Conservation (phyloP, 1,140 invertebrate species). For the Forficula auricularia region DNA sequence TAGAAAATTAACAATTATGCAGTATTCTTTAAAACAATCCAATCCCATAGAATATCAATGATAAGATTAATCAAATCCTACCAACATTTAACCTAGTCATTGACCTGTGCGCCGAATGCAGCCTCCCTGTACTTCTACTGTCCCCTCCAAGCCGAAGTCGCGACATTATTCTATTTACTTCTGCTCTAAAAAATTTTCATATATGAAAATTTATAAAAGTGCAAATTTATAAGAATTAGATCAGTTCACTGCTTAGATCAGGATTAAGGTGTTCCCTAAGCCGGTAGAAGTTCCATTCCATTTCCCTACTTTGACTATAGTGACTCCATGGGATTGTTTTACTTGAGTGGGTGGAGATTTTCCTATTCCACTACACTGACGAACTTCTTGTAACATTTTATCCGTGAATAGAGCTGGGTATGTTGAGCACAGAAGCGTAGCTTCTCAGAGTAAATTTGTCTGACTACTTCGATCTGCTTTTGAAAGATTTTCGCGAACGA, state of each 20-base stretch:
- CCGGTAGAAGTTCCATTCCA: neutral
- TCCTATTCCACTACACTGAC: constrained; percentile 36
- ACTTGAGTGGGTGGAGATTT: constrained; percentile 25
- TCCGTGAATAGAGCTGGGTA: constrained; percentile 60
- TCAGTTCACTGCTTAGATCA: too few relatives aligned
- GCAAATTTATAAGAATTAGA: too few relatives aligned
- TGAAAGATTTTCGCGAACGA: constrained; percentile 52
- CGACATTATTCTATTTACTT: constrained; percentile 15
- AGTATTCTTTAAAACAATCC: too few relatives aligned
- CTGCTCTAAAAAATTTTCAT: too few relatives aligned
- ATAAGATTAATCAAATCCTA: constrained; percentile 12
- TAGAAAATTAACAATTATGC: too few relatives aligned
- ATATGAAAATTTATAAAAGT: too few relatives aligned
- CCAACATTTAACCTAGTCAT: constrained; percentile 54
- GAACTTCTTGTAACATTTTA: constrained; percentile 51
- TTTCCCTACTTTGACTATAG: constrained; percentile 52
- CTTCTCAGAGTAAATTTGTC: constrained; percentile 51
- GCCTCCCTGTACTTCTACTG: constrained; percentile 45
- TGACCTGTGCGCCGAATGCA: constrained; percentile 47
- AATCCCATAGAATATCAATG: constrained; percentile 18
- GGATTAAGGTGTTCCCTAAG: too few relatives aligned
- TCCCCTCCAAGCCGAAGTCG: constrained; percentile 29
- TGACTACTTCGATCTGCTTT: constrained; percentile 49
- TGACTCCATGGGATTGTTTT: constrained; percentile 51
- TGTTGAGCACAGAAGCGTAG: constrained; percentile 52